phyloP scores from a whole-genome alignment of 2,113 vertebrate genomes.

The Euleptes europaea region DNA sequence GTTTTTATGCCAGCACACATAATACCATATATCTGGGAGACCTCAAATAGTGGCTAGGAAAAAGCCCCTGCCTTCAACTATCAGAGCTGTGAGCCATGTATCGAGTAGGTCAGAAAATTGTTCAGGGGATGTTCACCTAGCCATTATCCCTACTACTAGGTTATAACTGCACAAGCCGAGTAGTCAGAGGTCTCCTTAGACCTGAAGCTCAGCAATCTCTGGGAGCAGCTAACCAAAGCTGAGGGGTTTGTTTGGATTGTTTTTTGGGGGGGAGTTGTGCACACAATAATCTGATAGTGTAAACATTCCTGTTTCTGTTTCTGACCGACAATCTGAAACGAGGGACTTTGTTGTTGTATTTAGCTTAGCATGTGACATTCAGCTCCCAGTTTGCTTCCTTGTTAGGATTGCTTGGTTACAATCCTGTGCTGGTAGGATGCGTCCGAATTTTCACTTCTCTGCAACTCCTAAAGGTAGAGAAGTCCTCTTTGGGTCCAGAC shows the following conservation, averaged over 20 bases:
- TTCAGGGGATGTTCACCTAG: background rate
- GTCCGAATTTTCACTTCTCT: too few species aligned
- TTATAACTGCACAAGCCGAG: background rate
- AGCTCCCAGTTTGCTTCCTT: background rate
- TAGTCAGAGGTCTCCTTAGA: background rate
- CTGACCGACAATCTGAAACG: background rate
- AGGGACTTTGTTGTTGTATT: background rate
- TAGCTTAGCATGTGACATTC: background rate
- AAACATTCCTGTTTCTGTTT: background rate
- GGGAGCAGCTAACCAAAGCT: background rate
- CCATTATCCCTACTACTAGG: background rate
- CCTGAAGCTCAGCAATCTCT: background rate
- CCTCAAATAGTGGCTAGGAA: background rate
- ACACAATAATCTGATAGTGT: background rate
- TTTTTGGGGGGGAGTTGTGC: background rate
- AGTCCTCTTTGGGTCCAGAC: background rate
- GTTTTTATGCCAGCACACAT: background rate
- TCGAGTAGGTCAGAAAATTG: background rate
- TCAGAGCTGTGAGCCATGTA: background rate
- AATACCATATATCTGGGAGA: background rate
- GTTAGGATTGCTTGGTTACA: too few species aligned
- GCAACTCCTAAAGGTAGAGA: too few species aligned
- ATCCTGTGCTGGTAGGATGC: too few species aligned
- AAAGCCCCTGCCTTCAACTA: background rate
- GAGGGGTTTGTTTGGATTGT: background rate